Base-by-base conservation (phyloP, 2,888 invertebrate species). In the Teleogryllus oceanicus region DNA sequence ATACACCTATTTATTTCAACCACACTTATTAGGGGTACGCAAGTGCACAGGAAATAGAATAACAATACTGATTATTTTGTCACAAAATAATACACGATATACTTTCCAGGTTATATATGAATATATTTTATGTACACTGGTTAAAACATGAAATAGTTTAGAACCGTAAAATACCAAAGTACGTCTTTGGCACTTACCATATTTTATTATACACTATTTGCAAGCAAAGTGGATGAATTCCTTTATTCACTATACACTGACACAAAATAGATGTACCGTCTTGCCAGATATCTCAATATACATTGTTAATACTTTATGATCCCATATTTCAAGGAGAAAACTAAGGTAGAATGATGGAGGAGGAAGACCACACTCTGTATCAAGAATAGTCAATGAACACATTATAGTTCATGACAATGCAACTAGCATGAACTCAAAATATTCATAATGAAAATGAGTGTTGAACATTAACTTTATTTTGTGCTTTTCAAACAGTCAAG, bases 1-100 rank as follows among this genome's bases (percentile, higher is more conserved):
- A 18, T 62, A 62, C 62, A 62, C 62, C 16, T 62, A 62, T 62
- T 62, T 62, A 62, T 18, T 62, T 62, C 62, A 62, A 62, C 8
- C 62, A 62, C 62, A 62, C 62, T 62, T 62, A 62, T 62, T 62
- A 62, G 62, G 62, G n/a, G n/a, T 13, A 62, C n/a, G 62, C 62
- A 62, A 62, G 62, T 62, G 62, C 62, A 8, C 62, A 62, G 62
- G 16, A 62, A 18, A 37, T 37, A 37, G 37, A 37, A 37, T 37
- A 37, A 37, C 37, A 37, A 37, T 37, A 37, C n/a, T 62, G 13
- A 62, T 62, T 62, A 13, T 62, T 62, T 62, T 62, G 62, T 62
- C 62, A 62, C 62, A 62, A 62, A 62, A 62, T 62, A 18, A 62
- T 62, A 18, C 13, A 62, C n/a, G 4, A 18, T 13, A 62, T n/a